Percentiles rank a stretch among this genome's conserved stretches.
These are phyloP conservation scores for Ditula angustiorana DNA, from an alignment of 2,888 invertebrate species.

Conservation along the genomic window DNA sequence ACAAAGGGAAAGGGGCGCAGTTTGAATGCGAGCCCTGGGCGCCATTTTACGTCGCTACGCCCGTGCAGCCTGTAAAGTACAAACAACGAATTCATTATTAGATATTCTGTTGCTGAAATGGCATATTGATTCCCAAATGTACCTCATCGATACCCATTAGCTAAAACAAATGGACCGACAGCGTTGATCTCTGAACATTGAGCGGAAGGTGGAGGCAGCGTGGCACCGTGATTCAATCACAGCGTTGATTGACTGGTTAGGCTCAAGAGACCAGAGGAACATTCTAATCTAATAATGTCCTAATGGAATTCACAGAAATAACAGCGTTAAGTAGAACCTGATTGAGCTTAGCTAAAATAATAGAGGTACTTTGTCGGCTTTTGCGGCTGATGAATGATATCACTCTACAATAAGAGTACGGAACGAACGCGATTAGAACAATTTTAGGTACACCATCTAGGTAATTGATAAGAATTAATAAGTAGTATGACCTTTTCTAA, in stretches of 20 bases:
- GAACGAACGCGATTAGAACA: neutral
- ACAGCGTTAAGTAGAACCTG: constrained; percentile 27
- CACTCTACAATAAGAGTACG: neutral
- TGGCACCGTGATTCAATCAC: constrained; percentile 25
- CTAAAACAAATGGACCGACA: constrained; percentile 8
- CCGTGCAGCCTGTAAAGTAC: no score
- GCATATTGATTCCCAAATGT: neutral
- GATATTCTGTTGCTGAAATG: neutral
- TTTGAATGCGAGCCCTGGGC: no score
- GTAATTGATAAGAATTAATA: no score
- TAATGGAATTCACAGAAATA: constrained; percentile 26
- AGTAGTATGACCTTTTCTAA: no score
- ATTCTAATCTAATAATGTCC: constrained; percentile 10
- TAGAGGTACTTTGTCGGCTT: neutral
- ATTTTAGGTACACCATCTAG: neutral
- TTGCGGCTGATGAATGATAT: constrained; percentile 5
- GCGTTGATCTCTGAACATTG: constrained; percentile 5
- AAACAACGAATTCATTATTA: neutral
- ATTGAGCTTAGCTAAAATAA: constrained; percentile 29
- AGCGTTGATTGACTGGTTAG: constrained; percentile 25
- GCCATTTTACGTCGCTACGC: no score
- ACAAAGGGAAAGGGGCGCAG: no score
- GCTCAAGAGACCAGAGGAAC: constrained; percentile 11
- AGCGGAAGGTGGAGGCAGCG: neutral
- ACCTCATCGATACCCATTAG: constrained; percentile 9